phyloP scores from a whole-genome alignment of 2,797 vertebrate genomes.

The Tenualosa thibaudeaui region DNA sequence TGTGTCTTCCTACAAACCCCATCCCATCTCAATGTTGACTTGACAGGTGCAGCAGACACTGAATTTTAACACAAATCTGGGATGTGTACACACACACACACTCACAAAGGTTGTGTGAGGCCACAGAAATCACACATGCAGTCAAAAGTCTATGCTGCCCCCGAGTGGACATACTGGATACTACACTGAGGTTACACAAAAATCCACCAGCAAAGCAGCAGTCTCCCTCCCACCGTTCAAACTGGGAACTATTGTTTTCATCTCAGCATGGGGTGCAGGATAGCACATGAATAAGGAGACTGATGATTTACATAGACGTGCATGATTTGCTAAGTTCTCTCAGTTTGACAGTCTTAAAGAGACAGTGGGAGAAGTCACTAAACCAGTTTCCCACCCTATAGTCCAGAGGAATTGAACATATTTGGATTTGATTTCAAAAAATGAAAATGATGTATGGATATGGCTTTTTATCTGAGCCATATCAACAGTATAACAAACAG shows the following conservation, averaged over 20 bases:
- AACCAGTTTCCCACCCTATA: neutral
- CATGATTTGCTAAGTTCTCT: neutral
- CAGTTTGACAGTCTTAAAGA: neutral
- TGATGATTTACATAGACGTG: neutral
- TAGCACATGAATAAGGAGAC: neutral
- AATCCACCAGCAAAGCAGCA: neutral
- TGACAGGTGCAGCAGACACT: neutral
- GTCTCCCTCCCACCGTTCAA: neutral
- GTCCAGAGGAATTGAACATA: no score
- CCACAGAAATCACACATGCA: neutral
- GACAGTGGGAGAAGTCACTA: neutral
- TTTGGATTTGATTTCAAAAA: no score
- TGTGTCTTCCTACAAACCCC: neutral
- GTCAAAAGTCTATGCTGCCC: constrained; percentile 7
- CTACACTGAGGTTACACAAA: neutral
- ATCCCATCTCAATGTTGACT: neutral
- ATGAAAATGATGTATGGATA: no score
- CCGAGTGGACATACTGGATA: neutral
- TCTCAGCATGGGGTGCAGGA: neutral
- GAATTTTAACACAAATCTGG: neutral
- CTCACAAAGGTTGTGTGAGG: neutral
- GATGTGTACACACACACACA: constrained; percentile 35
- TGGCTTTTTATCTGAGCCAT: no score
- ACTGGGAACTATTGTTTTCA: neutral
- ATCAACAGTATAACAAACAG: no score